Percentiles rank a stretch among this genome's conserved stretches.
phyloP scores from a whole-genome alignment of 2,113 vertebrate species.

The Leptodactylus fuscus region DNA sequence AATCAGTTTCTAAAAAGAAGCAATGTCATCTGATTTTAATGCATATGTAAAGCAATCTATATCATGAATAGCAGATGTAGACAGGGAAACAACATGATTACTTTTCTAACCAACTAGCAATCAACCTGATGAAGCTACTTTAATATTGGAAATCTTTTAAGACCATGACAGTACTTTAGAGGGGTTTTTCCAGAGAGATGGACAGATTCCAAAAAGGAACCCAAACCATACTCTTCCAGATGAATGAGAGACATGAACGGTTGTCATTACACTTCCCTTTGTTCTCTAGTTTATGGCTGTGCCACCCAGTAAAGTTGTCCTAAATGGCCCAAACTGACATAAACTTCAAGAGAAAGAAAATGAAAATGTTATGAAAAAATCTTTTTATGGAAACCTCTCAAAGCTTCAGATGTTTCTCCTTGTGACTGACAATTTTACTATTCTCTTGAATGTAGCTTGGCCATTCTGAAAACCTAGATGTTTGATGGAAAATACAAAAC shows the following conservation, averaged over 20 bases:
- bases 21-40: conserved; percentile 51
- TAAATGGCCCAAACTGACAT: conserved; percentile 50
- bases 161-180: conserved; percentile 50
- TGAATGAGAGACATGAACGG: conserved; percentile 37
- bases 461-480: conserved; percentile 28
- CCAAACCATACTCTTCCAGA: conserved; percentile 52
- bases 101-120: conserved; percentile 56
- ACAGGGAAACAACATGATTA: conserved; percentile 54
- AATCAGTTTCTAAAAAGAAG: conserved; percentile 55
- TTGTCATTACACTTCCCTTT: conserved; percentile 55
- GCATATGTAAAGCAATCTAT: conserved; percentile 44
- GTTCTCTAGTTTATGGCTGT: conserved; percentile 51
- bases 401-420: conserved; percentile 50
- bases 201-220: conserved; percentile 46
- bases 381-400: conserved; percentile 36
- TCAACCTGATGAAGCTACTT: conserved; percentile 60
- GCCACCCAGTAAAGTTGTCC: conserved; percentile 56
- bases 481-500: conserved; percentile 37
- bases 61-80: conserved; percentile 60
- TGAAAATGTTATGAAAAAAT: conserved; percentile 53
- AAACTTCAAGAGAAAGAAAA: conserved; percentile 53
- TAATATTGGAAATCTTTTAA: conserved; percentile 56
- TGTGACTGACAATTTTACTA: conserved; percentile 45
- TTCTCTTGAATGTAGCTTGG: conserved; percentile 19
- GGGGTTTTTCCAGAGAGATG: conserved; percentile 34